Evolutionary conservation across 2,113 vertebrate genomes (phyloP).

Genomic region (Dasyprocta punctata): DNA sequence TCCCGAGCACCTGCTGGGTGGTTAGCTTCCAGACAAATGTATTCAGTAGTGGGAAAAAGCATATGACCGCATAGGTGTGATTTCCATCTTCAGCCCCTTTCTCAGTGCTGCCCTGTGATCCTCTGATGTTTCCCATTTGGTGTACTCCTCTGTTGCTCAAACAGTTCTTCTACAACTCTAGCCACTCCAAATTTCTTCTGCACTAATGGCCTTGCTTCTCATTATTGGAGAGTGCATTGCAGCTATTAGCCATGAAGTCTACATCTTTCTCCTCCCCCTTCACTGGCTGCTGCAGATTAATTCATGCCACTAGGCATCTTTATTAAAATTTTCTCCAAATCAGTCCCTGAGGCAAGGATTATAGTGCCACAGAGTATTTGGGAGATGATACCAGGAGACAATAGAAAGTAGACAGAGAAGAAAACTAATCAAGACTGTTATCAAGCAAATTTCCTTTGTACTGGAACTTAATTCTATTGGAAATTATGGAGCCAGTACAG

Average conservation of each 20-base stretch:
- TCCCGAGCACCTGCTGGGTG: no score
- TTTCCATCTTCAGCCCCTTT: conserved; percentile 34
- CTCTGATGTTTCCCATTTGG: background rate
- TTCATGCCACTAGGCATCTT: background rate
- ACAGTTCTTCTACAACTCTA: background rate
- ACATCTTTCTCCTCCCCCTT: background rate
- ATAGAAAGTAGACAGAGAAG: background rate
- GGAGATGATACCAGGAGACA: background rate
- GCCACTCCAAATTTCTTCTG: background rate
- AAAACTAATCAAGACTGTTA: background rate
- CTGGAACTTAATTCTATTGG: background rate
- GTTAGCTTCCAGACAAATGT: conserved; percentile 34
- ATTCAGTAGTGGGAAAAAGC: background rate
- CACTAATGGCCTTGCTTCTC: background rate
- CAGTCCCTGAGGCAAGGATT: background rate
- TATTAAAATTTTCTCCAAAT: background rate
- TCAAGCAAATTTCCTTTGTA: background rate
- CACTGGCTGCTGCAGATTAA: background rate
- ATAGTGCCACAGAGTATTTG: background rate
- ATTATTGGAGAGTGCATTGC: background rate
- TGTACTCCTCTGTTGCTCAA: conserved; percentile 20
- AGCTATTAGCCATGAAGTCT: background rate
- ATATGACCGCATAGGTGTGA: background rate
- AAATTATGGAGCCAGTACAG: background rate
- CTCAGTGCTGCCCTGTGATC: background rate